Evolutionary conservation across 1,140 invertebrate genomes (phyloP), one percentile per base, ranked within the genome.

Genomic region (Drepana arcuata): DNA sequence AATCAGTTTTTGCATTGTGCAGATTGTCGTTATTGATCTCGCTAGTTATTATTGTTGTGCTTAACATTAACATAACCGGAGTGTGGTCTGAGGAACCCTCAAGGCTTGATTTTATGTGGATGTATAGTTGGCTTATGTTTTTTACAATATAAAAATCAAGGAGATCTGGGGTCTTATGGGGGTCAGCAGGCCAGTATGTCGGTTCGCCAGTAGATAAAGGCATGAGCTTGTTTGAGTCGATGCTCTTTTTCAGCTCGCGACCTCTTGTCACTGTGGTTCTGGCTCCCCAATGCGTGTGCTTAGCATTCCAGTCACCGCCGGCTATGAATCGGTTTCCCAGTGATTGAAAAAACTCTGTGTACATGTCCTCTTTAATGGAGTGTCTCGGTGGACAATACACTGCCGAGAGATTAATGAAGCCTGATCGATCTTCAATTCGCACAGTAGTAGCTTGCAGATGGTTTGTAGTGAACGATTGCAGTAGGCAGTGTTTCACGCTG

Each of bases 261-360:
- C 51, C 41, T 11, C 35, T 38, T 7, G 41, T 18, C 1, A 29
- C 40, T 2, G 24, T 42, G 1, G 52, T 1, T 18, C 48, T 42
- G 3, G 45, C 48, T 6, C 44, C 39, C 44, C 44, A 47, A 14
- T 28, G 26, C 12, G 23, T 24, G 18, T 56, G 11, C 24, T 58
- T 50, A 0, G 49, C 26, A 30, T 58, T 53, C 41, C 46, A 61
- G 30, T 57, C 53, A 0, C 53, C 53, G 10, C 41, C 50, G 13
- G 30, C 29, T 4, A 57, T 18, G 7, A 41, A 54, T 11, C 39
- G 13, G 1, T 10, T 12, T 2, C 49, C 43, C 2, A 54, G 32
- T 7, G 34, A 35, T 1, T 10, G 1, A 31, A 55, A 51, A n/a
- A 12, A 48, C 0, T 38, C 25, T 1, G 14, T 25, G 16, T 41